These are phyloP conservation scores for Pammene aurita DNA, from an alignment of 2,888 invertebrate species.

Conservation along the genomic window DNA sequence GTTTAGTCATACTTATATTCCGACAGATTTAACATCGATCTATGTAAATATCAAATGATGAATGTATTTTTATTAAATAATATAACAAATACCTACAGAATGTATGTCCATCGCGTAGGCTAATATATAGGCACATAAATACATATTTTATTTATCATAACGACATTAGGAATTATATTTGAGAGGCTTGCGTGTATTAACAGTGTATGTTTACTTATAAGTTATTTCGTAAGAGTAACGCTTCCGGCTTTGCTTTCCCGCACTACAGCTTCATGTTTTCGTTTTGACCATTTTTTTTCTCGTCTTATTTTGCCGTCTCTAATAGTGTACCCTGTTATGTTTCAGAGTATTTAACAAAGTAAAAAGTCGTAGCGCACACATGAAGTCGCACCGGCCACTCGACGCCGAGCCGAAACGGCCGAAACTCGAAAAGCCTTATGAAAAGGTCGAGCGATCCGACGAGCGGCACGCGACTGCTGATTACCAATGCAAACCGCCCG, in stretches of 20 bases:
- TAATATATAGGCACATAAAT: slow-evolving; percentile 50
- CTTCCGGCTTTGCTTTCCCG: slow-evolving; percentile 67
- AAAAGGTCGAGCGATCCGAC: slow-evolving; percentile 81
- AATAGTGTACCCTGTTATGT: slow-evolving; percentile 80
- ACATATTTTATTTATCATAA: slow-evolving; percentile 66
- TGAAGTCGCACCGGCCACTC: slow-evolving; percentile 98
- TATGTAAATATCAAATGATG: slow-evolving; percentile 68
- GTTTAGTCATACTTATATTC: slow-evolving; percentile 37
- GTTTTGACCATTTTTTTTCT: slow-evolving; percentile 50
- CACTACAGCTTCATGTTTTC: slow-evolving; percentile 53
- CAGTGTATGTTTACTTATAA: slow-evolving; percentile 67
- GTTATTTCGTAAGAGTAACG: slow-evolving; percentile 63
- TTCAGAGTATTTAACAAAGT: slow-evolving; percentile 98
- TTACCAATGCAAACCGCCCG: slow-evolving; percentile 70
- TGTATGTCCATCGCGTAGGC: slow-evolving; percentile 69
- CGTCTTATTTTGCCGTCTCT: slow-evolving; percentile 70
- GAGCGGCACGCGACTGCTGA: slow-evolving; percentile 75
- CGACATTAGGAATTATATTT: slow-evolving; percentile 62
- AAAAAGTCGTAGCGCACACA: slow-evolving; percentile 99
- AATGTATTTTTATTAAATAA: slow-evolving; percentile 61
- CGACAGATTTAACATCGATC: slow-evolving; percentile 53
- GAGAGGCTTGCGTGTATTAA: slow-evolving; percentile 65
- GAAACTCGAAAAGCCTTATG: slow-evolving; percentile 84
- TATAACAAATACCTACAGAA: slow-evolving; percentile 57
- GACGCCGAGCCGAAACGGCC: slow-evolving; percentile 90